A percentile compares a stretch with the other conserved stretches of the same genome.
Conservation (phyloP, 2,888 invertebrate genomes). For the Orthosia gracilis region DNA sequence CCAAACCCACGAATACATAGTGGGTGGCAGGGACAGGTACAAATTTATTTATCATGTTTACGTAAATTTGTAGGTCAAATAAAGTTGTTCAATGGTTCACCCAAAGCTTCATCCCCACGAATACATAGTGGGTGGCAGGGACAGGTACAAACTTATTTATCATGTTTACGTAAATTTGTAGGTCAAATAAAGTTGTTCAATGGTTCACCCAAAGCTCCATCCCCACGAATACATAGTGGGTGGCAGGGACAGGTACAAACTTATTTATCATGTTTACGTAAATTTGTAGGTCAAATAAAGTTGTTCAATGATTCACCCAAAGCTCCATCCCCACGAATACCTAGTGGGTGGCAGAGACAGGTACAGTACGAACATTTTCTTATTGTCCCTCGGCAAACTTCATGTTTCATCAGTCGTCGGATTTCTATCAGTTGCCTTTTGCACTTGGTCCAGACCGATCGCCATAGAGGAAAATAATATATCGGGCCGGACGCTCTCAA, state of each 20-base stretch:
- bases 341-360: background rate
- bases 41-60: background rate
- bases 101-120: background rate
- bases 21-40: background rate
- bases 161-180: background rate
- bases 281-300: background rate
- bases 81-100: background rate
- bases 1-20: background rate
- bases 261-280: background rate
- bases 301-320: background rate
- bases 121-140: background rate
- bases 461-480: no score
- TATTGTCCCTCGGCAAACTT: no score
- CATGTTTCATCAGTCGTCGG: no score
- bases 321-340: background rate
- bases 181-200: background rate
- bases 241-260: background rate
- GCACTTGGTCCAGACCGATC: no score
- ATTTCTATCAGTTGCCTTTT: no score
- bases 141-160: background rate
- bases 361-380: no score
- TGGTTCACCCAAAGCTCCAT: background rate
- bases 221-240: background rate
- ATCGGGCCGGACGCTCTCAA: no score
- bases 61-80: background rate